These are phyloP conservation scores for Brachyhypopomus gauderio DNA, from an alignment of 2,113 vertebrate species.

Conservation along the genomic window DNA sequence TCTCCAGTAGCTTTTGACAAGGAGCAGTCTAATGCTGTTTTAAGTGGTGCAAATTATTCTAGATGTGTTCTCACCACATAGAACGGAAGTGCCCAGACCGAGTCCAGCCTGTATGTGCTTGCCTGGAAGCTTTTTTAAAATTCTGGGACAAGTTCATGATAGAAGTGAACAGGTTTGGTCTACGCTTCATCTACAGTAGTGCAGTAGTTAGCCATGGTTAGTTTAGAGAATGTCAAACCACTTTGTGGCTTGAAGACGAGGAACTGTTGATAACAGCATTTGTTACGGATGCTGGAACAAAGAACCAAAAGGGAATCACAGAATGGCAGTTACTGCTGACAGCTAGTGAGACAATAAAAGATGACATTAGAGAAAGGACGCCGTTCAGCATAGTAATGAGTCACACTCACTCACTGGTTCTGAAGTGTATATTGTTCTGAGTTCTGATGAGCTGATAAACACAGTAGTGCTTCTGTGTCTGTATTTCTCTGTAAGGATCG, in stretches of 20 bases:
- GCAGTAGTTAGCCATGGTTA: slow-evolving; percentile 55
- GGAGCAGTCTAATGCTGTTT: not conserved
- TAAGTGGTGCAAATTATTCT: slow-evolving; percentile 8
- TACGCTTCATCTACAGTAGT: no score
- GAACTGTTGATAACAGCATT: slow-evolving; percentile 6
- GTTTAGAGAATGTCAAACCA: slow-evolving; percentile 26
- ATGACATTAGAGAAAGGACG: slow-evolving; percentile 51
- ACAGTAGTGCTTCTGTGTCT: slow-evolving; percentile 33
- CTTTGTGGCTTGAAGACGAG: slow-evolving; percentile 8
- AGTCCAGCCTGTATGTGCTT: not conserved
- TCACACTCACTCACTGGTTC: slow-evolving; percentile 30
- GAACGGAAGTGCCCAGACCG: not conserved
- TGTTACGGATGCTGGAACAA: not conserved
- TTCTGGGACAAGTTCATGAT: slow-evolving; percentile 59
- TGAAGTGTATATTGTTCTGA: slow-evolving; percentile 27
- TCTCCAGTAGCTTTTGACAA: not conserved
- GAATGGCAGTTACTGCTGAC: slow-evolving; percentile 44
- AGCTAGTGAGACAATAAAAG: slow-evolving; percentile 53
- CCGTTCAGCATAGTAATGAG: slow-evolving; percentile 15
- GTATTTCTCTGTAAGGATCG: slow-evolving; percentile 11
- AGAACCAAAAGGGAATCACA: slow-evolving; percentile 63
- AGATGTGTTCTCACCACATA: not conserved
- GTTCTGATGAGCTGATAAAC: slow-evolving; percentile 32
- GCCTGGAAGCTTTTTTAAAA: not conserved
- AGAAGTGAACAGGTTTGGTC: slow-evolving; percentile 37